These are phyloP conservation scores for Asteroscopus sphinx DNA, from an alignment of 2,888 invertebrate species.

Conservation along the genomic window DNA sequence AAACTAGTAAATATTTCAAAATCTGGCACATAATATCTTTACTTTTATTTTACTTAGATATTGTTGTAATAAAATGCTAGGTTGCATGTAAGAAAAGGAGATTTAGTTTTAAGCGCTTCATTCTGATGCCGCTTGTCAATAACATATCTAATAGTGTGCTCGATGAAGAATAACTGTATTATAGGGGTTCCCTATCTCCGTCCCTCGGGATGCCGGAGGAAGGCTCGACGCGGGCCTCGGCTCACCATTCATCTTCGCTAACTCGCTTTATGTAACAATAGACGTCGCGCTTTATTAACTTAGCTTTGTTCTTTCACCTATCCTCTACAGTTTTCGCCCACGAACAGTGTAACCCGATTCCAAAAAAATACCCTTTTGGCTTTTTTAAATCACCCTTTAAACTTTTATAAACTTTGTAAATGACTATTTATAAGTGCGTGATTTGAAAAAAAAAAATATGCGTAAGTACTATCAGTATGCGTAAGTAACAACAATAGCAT, in stretches of 20 bases:
- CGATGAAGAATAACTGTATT: slow-evolving; percentile 51
- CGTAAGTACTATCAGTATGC: neutral
- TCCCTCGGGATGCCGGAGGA: slow-evolving; percentile 30
- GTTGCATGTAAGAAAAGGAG: neutral
- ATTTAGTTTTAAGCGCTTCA: neutral
- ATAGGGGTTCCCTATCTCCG: slow-evolving; percentile 43
- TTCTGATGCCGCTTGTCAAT: slow-evolving; percentile 33
- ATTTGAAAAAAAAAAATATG: slow-evolving; percentile 6
- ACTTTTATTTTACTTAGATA: too few relatives aligned
- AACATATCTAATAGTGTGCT: slow-evolving; percentile 31
- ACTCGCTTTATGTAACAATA: slow-evolving; percentile 35
- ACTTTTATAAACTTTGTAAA: slow-evolving; percentile 38
- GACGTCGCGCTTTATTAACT: slow-evolving; percentile 49
- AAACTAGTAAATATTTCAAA: neutral
- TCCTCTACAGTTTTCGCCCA: neutral
- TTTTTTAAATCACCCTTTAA: slow-evolving; percentile 4
- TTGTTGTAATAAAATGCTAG: neutral
- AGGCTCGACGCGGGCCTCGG: slow-evolving; percentile 9
- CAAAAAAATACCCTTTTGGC: neutral
- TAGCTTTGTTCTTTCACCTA: slow-evolving; percentile 34
- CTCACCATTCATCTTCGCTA: slow-evolving; percentile 49
- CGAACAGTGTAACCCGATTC: neutral
- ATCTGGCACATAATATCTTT: neutral
- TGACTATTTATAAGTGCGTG: slow-evolving; percentile 1
- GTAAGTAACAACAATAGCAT: neutral